These are phyloP conservation scores for Eriocheir sinensis DNA, from an alignment of 1,140 invertebrate species.

Conservation along the genomic window DNA sequence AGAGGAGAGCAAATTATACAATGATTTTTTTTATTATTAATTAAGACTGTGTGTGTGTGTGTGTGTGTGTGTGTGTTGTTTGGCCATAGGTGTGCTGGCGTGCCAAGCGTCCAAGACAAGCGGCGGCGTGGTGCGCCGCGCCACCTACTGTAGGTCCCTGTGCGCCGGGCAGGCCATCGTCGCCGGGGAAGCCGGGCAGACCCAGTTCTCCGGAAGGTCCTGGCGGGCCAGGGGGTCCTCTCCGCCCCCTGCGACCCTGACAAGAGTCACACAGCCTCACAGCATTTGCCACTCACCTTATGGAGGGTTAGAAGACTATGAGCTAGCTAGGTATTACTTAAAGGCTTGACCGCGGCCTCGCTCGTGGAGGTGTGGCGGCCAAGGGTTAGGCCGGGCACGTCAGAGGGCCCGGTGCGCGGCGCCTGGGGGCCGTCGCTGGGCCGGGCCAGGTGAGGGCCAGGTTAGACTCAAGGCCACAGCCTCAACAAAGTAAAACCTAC, in stretches of 20 bases:
- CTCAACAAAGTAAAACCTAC: constrained; percentile 72
- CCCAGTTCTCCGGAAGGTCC: constrained; percentile 73
- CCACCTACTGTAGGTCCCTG: constrained; percentile 68
- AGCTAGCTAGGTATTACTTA: neutral
- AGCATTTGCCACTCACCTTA: neutral
- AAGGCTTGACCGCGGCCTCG: neutral
- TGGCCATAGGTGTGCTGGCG: neutral
- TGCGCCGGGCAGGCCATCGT: constrained; percentile 69
- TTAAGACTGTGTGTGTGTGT: too few species aligned
- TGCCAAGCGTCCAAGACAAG: neutral
- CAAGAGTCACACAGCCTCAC: constrained; percentile 53
- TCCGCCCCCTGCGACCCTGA: constrained; percentile 64
- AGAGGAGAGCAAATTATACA: neutral
- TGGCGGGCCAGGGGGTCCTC: constrained; percentile 67
- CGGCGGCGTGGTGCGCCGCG: constrained; percentile 51
- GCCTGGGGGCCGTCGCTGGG: neutral
- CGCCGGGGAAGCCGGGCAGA: constrained; percentile 77
- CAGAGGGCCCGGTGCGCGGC: neutral
- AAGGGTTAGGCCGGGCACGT: neutral
- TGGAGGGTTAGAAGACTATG: neutral
- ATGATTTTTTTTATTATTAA: too few species aligned
- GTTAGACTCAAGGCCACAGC: neutral
- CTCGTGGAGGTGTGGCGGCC: neutral
- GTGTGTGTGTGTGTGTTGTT: neutral
- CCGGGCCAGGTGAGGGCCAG: neutral